Conservation (phyloP, 2,888 invertebrate species). For the Sycophila texana region DNA sequence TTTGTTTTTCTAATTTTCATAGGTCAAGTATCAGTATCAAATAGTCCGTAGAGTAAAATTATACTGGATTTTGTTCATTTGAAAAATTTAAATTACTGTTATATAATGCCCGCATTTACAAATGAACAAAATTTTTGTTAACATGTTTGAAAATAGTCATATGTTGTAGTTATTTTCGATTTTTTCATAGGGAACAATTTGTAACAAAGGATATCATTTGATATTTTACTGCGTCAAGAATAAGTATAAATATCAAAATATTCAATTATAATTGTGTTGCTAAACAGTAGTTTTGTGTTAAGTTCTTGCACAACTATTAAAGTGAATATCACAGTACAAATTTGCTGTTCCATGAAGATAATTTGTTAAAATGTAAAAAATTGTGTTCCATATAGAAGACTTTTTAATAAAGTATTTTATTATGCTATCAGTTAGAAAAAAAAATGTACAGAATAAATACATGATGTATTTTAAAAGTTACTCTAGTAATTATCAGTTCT, state of each 20-base stretch:
- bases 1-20: slow-evolving; percentile 17
- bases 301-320: slow-evolving; percentile 32
- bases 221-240: slow-evolving; percentile 28
- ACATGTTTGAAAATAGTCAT: slow-evolving; percentile 1
- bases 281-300: slow-evolving; percentile 11
- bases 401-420: slow-evolving; percentile 43
- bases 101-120: slow-evolving; percentile 37
- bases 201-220: neutral
- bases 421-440: slow-evolving; percentile 39
- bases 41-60: slow-evolving; percentile 10
- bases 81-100: slow-evolving; percentile 9
- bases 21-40: neutral
- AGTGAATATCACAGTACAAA: slow-evolving; percentile 32
- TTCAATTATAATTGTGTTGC: slow-evolving; percentile 1
- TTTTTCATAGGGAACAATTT: neutral
- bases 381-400: slow-evolving; percentile 34
- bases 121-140: slow-evolving; percentile 17
- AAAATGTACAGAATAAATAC: slow-evolving; percentile 38
- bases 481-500: slow-evolving; percentile 32
- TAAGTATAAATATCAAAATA: slow-evolving; percentile 2
- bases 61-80: slow-evolving; percentile 19
- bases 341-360: slow-evolving; percentile 39
- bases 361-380: slow-evolving; percentile 31
- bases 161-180: neutral
- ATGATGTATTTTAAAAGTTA: slow-evolving; percentile 41